Evolutionary conservation across 37 sponge, comb jelly and placozoan species (phyloP).

Genomic region (Hormiphora californensis): DNA sequence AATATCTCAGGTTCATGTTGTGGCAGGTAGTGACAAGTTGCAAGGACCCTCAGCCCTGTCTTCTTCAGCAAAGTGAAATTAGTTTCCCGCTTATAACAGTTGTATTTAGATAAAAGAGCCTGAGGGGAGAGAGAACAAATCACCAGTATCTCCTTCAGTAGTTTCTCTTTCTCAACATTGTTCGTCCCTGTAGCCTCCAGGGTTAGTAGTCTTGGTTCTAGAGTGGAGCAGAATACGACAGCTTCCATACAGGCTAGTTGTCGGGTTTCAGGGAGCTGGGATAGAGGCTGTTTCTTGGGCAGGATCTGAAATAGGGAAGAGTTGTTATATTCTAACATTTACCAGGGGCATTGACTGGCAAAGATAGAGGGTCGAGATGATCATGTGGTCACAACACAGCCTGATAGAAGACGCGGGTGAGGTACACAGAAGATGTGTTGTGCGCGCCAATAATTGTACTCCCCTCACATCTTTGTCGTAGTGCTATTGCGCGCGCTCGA

Average conservation of each 20-base stretch:
- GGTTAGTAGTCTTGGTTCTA: slow-evolving; percentile 40
- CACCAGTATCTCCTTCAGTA: not conserved
- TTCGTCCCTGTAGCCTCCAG: not conserved
- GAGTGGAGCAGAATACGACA: slow-evolving; percentile 18
- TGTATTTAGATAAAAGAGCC: slow-evolving; percentile 7
- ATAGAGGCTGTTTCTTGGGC: slow-evolving; percentile 45
- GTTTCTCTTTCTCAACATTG: not conserved
- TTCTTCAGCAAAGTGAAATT: slow-evolving; percentile 44
- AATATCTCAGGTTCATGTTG: slow-evolving; percentile 45
- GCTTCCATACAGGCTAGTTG: slow-evolving; percentile 50
- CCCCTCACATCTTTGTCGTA: too few relatives aligned
- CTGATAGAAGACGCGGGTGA: too few relatives aligned
- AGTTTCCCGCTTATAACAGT: slow-evolving; percentile 18
- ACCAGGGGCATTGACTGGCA: too few relatives aligned
- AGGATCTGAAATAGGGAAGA: not conserved
- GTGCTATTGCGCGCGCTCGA: too few relatives aligned
- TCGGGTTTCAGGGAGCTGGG: slow-evolving; percentile 2
- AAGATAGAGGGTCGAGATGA: too few relatives aligned
- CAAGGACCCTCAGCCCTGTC: slow-evolving; percentile 23
- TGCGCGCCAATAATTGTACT: too few relatives aligned
- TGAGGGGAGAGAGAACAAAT: not conserved
- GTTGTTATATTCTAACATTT: too few relatives aligned
- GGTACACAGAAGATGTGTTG: too few relatives aligned
- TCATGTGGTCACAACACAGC: too few relatives aligned
- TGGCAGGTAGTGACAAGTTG: slow-evolving; percentile 17